Base-by-base conservation (phyloP, 2,797 vertebrate species). In the Sandelia bainsii region DNA sequence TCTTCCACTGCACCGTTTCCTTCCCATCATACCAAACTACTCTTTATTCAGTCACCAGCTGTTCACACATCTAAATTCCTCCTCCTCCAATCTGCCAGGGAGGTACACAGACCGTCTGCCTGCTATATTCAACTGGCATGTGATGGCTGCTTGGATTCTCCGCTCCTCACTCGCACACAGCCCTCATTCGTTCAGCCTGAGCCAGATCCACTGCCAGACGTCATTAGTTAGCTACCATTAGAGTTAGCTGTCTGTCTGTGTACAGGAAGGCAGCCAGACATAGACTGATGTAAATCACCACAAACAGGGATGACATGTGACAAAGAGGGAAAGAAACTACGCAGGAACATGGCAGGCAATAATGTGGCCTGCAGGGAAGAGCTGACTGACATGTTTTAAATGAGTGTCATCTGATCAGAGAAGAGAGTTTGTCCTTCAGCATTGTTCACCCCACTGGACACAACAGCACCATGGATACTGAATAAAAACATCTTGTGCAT, bases 21-120 rank as follows among this genome's bases (percentile, higher is more conserved):
- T 62, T 44, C 29, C 44, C 34, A 53, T 69, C 40, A 60, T 61
- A 48, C 75, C 52, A 49, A 46, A 63, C 63, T 32, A 25, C 4
- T 81, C 74, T 81, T 72, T 68, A 65, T 70, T 72, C 76, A 72
- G 20, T 58, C 74, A 49, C 67, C 78, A 89, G 80, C 87, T 89
- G 89, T 80, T 82, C 46, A 42, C 62, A 72, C 79, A 83, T 85
- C 61, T 46, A 80, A 62, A 80, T 52, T 63, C 77, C 61, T 64
- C 68, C 52, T 69, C 71, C 52, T 75, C 70, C 70, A 72, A 45
- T 67, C 75, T 84, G 65, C 76, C 20, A 3, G 48, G 49, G 52
- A 75, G 72, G 59, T 68, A 39, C 72, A 70, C 69, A 72, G 71
- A 61, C 67, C 22, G 63, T 37, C 75, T n/a, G 79, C 62, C 62